Evolutionary conservation across 2,888 invertebrate genomes (phyloP), one percentile per base, ranked within the genome.

Genomic region (Cyclophora albipunctata): DNA sequence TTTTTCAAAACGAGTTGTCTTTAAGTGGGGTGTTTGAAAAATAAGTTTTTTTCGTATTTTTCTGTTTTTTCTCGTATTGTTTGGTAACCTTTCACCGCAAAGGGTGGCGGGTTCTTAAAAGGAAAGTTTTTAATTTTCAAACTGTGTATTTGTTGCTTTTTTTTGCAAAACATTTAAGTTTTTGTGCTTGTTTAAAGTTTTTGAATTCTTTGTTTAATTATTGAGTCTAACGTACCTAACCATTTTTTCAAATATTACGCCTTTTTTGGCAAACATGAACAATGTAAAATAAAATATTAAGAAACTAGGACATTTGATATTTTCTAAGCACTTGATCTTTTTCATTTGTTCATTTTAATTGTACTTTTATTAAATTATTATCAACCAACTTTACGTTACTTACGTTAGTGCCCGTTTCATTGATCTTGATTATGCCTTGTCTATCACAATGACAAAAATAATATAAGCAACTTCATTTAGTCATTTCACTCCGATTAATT

Each of bases 1-100:
- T 70, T 67, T 70, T 58, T 54, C 64, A 63, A 60, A 67, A 57
- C 62, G 73, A 73, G 78, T 75, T 75, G 73, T 76, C 74, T 78
- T 76, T 69, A 69, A 69, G 67, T 71, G 67, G 69, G 66, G 60
- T 64, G 69, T 71, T 71, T 69, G 62, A 70, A 64, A 20, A 67
- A 70, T 68, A 69, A 69, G 65, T 67, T 69, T 66, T n/a, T 63
- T 69, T 69, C 33, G 43, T 33, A 33, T 43, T 71, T 70, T 70
- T 20, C 20, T 20, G 20, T 20, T 66, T 65, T 58, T 60, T 55
- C 53, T 49, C 61, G 58, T 69, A 66, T 67, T 70, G 66, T 68
- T 68, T 62, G 55, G 64, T 57, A 63, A 52, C 59, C 58, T 52
- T 66, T 62, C 63, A 50, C 69, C 73, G 66, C 73, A 70, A 74